Percentiles rank a stretch among this genome's conserved stretches.
Conservation (phyloP, 2,113 vertebrate species). For the Mirza zaza region DNA sequence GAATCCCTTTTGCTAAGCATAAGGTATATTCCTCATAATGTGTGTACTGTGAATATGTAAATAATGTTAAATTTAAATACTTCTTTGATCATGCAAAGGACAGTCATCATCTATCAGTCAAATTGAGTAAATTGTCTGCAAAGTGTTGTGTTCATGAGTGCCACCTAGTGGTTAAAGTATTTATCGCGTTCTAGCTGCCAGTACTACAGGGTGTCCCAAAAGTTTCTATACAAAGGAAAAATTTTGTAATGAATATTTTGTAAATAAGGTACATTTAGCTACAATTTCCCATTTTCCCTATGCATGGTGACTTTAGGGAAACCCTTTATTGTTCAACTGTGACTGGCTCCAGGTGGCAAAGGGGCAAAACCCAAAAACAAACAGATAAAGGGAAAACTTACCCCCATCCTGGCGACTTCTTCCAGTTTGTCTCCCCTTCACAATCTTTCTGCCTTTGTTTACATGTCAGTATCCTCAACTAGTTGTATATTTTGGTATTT, state of each 20-base stretch:
- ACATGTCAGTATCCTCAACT: background rate
- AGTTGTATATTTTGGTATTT: background rate
- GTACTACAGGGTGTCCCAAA: too few species aligned
- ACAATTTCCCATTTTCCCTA: too few species aligned
- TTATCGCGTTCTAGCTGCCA: background rate
- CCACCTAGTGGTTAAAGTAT: background rate
- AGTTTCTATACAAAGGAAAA: too few species aligned
- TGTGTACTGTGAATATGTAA: background rate
- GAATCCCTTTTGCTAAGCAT: background rate
- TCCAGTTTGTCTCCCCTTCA: background rate
- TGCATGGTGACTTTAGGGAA: too few species aligned
- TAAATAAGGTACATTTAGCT: too few species aligned
- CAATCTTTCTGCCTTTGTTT: background rate
- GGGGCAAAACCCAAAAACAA: background rate
- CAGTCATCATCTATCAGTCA: background rate
- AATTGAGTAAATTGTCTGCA: background rate
- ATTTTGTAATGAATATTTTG: too few species aligned
- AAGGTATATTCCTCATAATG: background rate
- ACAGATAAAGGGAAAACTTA: background rate
- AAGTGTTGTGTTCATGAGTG: background rate
- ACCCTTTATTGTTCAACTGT: too few species aligned
- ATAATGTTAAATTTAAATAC: background rate
- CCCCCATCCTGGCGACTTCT: background rate
- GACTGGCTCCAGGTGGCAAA: background rate
- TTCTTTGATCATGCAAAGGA: background rate